Evolutionary conservation across 2,113 vertebrate species (phyloP), one percentile per base, ranked within the genome.

Genomic region (Perccottus glenii): DNA sequence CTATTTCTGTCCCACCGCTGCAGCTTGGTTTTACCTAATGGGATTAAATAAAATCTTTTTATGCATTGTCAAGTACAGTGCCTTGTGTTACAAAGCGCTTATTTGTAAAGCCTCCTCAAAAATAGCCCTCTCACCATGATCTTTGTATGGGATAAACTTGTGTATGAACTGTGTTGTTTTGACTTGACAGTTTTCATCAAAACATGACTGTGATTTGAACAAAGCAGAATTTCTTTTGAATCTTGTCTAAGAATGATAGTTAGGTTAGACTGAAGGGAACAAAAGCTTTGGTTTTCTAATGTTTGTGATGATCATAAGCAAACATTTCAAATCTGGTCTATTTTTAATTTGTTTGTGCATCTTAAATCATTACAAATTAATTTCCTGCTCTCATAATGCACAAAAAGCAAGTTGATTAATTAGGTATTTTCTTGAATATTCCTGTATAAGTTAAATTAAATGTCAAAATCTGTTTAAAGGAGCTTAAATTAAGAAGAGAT

Each of bases 291-390:
- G 52, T 55, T 35, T 36, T 55, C 9, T 55, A 6, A 36, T 15
- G 38, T 55, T 55, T 12, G 52, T 15, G 52, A 55, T n/a, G 35
- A 55, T 55, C 52, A 38, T 12, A 55, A 55, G 52, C 5, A 38
- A 12, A 36, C n/a, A n/a, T 7, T 55, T 46, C 44, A 11, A 46
- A 46, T 5, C 11, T 5, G 11, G 12, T 12, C 12, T 46, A 46
- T 46, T 36, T 33, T 2, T 27, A 27, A 15, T 38, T 55, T 38
- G 5, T 53, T 33, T 36, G 52, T 55, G 33, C 52, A 36, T 27
- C 19, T n/a, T n/a, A 53, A 53, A 53, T 11, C 50, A 52, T 33
- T 11, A 11, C 10, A 11, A 11, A 32, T 32, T 5, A 33, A 8
- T 36, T n/a, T 38, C 36, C 33, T 36, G 12, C 11, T 35, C n/a